A percentile compares a stretch with the other conserved stretches of the same genome.
phyloP scores from a whole-genome alignment of 2,888 invertebrate species.

The Dendrolimus houi region DNA sequence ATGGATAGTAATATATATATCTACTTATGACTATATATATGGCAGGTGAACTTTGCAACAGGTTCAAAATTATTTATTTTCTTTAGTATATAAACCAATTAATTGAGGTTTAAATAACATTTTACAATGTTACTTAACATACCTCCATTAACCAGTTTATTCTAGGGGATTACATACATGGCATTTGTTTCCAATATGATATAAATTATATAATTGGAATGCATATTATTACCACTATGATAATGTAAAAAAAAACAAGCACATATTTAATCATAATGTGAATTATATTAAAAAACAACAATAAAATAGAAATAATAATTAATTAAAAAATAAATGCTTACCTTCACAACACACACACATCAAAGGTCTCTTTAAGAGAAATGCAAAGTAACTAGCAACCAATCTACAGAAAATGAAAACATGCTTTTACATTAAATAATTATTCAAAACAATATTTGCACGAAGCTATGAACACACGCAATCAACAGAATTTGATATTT shows the following conservation, averaged over 20 bases:
- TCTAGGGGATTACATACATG: too few species aligned
- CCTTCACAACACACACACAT: neutral
- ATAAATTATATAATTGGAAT: too few species aligned
- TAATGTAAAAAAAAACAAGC: neutral
- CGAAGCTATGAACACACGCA: conserved; percentile 68
- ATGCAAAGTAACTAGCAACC: neutral
- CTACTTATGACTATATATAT: too few species aligned
- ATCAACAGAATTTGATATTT: conserved; percentile 11
- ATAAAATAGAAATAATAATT: neutral
- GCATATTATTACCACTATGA: too few species aligned
- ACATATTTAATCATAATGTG: neutral
- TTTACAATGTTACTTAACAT: too few species aligned
- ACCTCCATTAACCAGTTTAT: too few species aligned
- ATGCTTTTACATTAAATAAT: neutral
- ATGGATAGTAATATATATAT: too few species aligned
- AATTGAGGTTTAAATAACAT: too few species aligned
- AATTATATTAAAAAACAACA: neutral
- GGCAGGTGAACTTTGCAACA: too few species aligned
- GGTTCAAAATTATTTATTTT: too few species aligned
- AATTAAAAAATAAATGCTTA: neutral
- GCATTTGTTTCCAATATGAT: too few species aligned
- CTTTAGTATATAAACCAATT: too few species aligned
- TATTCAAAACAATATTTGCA: conserved; percentile 1
- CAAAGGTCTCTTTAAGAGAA: neutral
- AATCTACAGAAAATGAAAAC: neutral